Evolutionary conservation across 2,797 vertebrate genomes (phyloP), one percentile per base, ranked within the genome.

Genomic region (Peromyscus aztecus): DNA sequence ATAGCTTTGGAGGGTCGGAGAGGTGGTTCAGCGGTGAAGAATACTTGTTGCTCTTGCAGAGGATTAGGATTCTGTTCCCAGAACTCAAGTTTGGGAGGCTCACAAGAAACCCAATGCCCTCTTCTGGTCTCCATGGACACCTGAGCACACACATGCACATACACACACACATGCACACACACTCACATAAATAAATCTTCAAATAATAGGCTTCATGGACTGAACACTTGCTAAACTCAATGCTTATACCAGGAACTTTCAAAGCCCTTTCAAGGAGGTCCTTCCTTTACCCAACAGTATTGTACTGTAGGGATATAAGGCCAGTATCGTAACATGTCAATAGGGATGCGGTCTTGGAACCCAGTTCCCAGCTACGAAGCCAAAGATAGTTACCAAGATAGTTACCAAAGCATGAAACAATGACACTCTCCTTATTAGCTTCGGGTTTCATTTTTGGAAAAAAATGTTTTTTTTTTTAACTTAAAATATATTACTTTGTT

Each of bases 401-500:
- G 24, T 73, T 80, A 29, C 89, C 40, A n/a, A 95, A 84, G 71
- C 17, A 59, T 40, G 43, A 84, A 91, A 87, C 2, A 16, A 46
- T 13, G 34, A 31, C 29, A 37, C 14, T 93, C 78, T 43, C 52
- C 67, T 88, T 9, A 21, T 29, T 89, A 14, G 43, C 77, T 7
- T 57, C 34, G 49, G 52, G 67, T 94, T 93, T 77, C 13, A 29
- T 43, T 91, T 67, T 65, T 43, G n/a, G 13, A 12, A n/a, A 49
- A 80, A 46, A 75, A 19, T 78, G 34, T 49, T 49, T 52, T 78
- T 52, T 49, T 67, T 77, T 90, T 55, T n/a, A n/a, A 31, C 75
- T 90, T 63, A 78, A 69, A 85, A 86, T 4, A 77, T 94, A 6
- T 52, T 80, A 49, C 71, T 94, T 88, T 96, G 65, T 90, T 63